Evolutionary conservation across 2,113 vertebrate species (phyloP), one percentile per base, ranked within the genome.

Genomic region (Hirundichthys speculiger): DNA sequence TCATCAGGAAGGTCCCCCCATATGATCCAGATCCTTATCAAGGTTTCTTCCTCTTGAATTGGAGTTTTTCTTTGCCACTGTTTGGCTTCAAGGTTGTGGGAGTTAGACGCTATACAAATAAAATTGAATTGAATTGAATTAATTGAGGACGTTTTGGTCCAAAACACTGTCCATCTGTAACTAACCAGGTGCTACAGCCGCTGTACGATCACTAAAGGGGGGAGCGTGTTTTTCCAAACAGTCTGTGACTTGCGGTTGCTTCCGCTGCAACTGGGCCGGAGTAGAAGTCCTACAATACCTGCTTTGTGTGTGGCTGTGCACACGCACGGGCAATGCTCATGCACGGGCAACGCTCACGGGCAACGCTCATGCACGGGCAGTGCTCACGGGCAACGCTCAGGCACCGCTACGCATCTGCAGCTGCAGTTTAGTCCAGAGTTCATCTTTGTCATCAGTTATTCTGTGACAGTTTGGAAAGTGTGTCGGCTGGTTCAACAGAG

Each of bases 401-500:
- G 54, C 30, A 39, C 21, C n/a, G n/a, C 72, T 67, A 76, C 3
- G 54, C 61, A 60, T 69, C 46, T 16, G 27, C 58, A 61, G 59
- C 67, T 83, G 50, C 77, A 78, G 63, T 63, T 52, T 51, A 52
- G 55, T 54, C 74, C 63, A 52, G 72, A 78, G 52, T 57, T 60
- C 65, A 54, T 62, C 70, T 73, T 70, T 64, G 74, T 83, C 75
- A 72, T 39, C 30, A 68, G 64, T 64, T 56, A 77, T 54, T 45
- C 73, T 49, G 22, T 69, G 68, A 77, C 70, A 73, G 71, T 84
- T 80, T 76, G 84, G 69, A 87, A 84, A 82, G 75, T 62, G 69
- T 54, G 60, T 13, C 2, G 52, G 62, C 50, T 18, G 71, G 48
- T 79, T 88, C 58, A 88, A 83, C 68, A 40, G 67, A 49, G 10